These are phyloP conservation scores for Brachypodius melanocephalos DNA, from an alignment of 2,113 vertebrate species.

Conservation along the genomic window DNA sequence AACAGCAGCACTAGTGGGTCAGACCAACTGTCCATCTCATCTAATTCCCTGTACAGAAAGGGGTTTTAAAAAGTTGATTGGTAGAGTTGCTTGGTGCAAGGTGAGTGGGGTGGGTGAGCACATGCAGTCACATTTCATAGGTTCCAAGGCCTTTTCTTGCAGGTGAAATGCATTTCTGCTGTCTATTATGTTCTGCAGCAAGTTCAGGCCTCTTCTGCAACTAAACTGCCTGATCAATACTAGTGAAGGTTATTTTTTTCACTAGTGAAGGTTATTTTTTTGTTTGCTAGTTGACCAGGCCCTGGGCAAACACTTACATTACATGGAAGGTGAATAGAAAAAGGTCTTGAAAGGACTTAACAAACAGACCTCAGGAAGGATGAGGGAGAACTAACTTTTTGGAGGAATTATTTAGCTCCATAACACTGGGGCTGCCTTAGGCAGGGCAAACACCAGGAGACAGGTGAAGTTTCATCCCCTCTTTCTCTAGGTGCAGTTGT, in stretches of 20 bases:
- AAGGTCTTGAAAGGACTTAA: neutral
- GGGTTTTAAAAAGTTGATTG: neutral
- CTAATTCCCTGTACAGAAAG: neutral
- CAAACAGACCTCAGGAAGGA: neutral
- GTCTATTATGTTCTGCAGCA: neutral
- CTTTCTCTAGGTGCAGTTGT: neutral
- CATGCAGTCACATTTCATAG: neutral
- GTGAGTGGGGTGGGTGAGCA: neutral
- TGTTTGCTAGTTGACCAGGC: neutral
- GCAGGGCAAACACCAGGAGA: neutral
- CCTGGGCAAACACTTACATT: neutral
- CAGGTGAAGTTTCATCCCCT: neutral
- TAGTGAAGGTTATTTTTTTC: neutral
- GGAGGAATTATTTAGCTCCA: fast-evolving
- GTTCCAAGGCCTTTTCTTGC: neutral
- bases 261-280: neutral
- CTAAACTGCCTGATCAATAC: neutral
- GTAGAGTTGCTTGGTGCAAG: neutral
- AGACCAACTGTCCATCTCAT: neutral
- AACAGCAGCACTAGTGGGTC: neutral
- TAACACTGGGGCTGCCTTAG: neutral
- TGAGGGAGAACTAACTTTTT: neutral
- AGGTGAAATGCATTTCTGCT: neutral
- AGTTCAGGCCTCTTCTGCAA: neutral
- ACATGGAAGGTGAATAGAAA: neutral